A percentile compares a stretch with the other conserved stretches of the same genome.
These are phyloP conservation scores for Macropodus opercularis DNA, from an alignment of 2,797 vertebrate species.

Conservation along the genomic window DNA sequence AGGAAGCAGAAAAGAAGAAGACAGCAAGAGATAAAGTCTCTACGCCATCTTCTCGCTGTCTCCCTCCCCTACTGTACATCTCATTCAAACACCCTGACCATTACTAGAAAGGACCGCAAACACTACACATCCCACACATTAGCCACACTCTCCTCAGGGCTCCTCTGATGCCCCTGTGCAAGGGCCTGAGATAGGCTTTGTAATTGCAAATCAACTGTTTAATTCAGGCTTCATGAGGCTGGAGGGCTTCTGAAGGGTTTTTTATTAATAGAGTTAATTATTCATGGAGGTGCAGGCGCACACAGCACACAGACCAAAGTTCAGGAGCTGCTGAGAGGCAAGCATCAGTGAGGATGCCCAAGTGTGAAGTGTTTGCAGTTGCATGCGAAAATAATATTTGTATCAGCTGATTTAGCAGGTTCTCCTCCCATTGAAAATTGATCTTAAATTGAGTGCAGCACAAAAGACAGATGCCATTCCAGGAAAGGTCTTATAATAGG, in stretches of 20 bases:
- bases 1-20: conserved; percentile 22
- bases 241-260: conserved; percentile 73
- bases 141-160: conserved; percentile 42
- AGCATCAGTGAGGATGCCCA: conserved; percentile 40
- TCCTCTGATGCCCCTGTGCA: conserved; percentile 55
- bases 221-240: conserved; percentile 78
- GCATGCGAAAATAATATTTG: conserved; percentile 51
- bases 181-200: conserved; percentile 65
- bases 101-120: conserved; percentile 43
- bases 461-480: conserved; percentile 11
- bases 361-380: conserved; percentile 56
- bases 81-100: conserved; percentile 22
- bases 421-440: conserved; percentile 50
- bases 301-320: conserved; percentile 54
- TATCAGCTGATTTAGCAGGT: conserved; percentile 23
- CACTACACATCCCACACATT: conserved; percentile 29
- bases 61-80: conserved; percentile 5
- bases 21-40: background rate
- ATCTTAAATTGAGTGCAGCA: conserved; percentile 52
- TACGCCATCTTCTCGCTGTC: background rate
- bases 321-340: conserved; percentile 58
- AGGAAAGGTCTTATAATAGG: conserved; percentile 6
- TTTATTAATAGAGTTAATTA: conserved; percentile 80
- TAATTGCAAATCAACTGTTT: conserved; percentile 84
- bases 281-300: conserved; percentile 75